Evolutionary conservation across 2,113 vertebrate genomes (phyloP).

Genomic region (Cinclus mexicanus): DNA sequence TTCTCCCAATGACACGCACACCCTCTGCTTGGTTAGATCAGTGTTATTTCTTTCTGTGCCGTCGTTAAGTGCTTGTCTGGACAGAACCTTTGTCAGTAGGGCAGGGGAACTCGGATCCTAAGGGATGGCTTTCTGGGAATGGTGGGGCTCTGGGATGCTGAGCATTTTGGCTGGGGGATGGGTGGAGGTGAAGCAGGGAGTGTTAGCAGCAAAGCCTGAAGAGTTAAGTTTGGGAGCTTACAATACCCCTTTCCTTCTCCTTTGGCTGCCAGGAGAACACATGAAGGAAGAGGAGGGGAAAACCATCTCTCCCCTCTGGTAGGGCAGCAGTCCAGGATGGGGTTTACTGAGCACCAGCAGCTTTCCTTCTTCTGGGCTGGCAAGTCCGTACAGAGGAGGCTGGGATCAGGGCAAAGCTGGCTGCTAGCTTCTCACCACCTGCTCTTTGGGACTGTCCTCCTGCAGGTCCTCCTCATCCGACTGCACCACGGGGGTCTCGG

Average conservation of each 20-base stretch:
- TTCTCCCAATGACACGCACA: conserved; percentile 28
- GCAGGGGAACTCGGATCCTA: neutral
- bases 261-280: neutral
- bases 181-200: conserved; percentile 3
- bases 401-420: neutral
- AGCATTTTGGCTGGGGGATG: neutral
- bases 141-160: neutral
- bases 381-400: conserved; percentile 17
- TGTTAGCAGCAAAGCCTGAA: conserved; percentile 70
- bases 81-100: neutral
- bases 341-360: neutral
- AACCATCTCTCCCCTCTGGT: neutral
- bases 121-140: neutral
- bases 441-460: conserved; percentile 75
- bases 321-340: conserved; percentile 25
- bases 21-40: neutral
- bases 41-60: conserved; percentile 51
- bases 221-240: conserved; percentile 56
- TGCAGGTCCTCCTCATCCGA: conserved; percentile 87
- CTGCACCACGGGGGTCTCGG: conserved; percentile 85
- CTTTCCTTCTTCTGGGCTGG: neutral
- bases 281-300: neutral
- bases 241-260: conserved; percentile 15
- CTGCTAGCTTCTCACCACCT: conserved; percentile 72
- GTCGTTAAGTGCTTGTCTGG: neutral